Percentiles rank a stretch among this genome's conserved stretches.
Conservation (phyloP, 2,888 invertebrate species). For the Cetonia aurata region DNA sequence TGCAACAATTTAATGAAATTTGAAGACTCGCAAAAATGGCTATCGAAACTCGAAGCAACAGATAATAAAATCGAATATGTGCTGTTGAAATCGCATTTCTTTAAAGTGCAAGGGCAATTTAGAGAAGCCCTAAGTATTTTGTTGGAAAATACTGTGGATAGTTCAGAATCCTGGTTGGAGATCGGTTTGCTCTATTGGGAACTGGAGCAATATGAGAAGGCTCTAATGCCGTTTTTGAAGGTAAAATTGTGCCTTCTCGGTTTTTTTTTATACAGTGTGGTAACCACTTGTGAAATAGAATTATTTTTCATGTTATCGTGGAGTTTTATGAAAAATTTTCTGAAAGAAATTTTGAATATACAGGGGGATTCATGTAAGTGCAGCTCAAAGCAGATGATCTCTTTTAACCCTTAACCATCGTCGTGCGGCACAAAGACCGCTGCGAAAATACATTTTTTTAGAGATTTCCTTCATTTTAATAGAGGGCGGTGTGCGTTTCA, state of each 20-base stretch:
- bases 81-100: constrained; percentile 69
- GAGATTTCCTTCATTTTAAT: no score
- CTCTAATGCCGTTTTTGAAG: constrained; percentile 75
- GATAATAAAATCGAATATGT: constrained; percentile 54
- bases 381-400: no score
- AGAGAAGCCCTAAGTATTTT: constrained; percentile 71
- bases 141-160: constrained; percentile 63
- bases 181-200: constrained; percentile 75
- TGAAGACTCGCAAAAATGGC: constrained; percentile 60
- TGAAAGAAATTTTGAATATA: no score
- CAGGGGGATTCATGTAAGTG: no score
- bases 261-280: no score
- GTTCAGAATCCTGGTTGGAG: constrained; percentile 70
- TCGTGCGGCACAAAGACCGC: no score
- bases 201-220: constrained; percentile 71
- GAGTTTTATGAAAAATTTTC: no score
- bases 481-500: no score
- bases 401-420: no score
- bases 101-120: constrained; percentile 69
- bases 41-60: constrained; percentile 61
- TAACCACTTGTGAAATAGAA: no score
- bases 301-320: no score
- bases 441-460: no score
- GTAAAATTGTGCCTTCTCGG: constrained; percentile 54
- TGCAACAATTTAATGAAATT: constrained; percentile 65